Percentiles rank a stretch among this genome's conserved stretches.
phyloP scores from a whole-genome alignment of 2,797 vertebrate species.

The Hephaestus fuliginosus region DNA sequence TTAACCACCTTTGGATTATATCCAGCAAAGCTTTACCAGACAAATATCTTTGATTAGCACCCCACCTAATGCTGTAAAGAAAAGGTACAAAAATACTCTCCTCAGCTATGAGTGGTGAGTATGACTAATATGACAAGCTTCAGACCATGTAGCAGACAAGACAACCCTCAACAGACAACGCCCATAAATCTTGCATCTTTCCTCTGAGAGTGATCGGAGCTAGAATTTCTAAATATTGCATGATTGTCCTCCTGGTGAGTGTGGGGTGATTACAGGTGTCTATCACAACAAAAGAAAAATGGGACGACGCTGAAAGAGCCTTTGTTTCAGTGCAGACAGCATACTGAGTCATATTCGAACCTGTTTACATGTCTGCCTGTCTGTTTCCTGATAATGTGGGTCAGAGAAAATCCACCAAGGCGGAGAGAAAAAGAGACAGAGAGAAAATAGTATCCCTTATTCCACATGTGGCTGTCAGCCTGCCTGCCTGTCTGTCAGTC shows the following conservation, averaged over 20 bases:
- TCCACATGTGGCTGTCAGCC: slow-evolving; percentile 55
- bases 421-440: slow-evolving; percentile 27
- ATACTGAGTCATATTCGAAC: slow-evolving; percentile 65
- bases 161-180: slow-evolving; percentile 41
- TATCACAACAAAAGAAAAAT: slow-evolving; percentile 57
- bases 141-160: slow-evolving; percentile 27
- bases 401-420: slow-evolving; percentile 72
- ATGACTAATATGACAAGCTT: slow-evolving; percentile 35
- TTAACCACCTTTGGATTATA: background rate
- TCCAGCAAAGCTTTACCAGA: background rate
- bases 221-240: slow-evolving; percentile 67
- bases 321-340: slow-evolving; percentile 69
- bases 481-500: slow-evolving; percentile 50
- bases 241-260: slow-evolving; percentile 53
- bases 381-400: slow-evolving; percentile 74
- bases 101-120: slow-evolving; percentile 3
- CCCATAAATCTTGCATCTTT: slow-evolving; percentile 60
- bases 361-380: slow-evolving; percentile 67
- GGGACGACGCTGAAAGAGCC: slow-evolving; percentile 57
- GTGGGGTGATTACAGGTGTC: slow-evolving; percentile 66
- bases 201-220: slow-evolving; percentile 31
- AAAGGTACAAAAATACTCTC: slow-evolving; percentile 2
- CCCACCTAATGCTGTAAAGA: slow-evolving; percentile 17
- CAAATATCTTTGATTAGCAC: background rate
- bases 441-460: slow-evolving; percentile 55